phyloP scores from a whole-genome alignment of 2,113 vertebrate species.

The Formicarius rufipectus region DNA sequence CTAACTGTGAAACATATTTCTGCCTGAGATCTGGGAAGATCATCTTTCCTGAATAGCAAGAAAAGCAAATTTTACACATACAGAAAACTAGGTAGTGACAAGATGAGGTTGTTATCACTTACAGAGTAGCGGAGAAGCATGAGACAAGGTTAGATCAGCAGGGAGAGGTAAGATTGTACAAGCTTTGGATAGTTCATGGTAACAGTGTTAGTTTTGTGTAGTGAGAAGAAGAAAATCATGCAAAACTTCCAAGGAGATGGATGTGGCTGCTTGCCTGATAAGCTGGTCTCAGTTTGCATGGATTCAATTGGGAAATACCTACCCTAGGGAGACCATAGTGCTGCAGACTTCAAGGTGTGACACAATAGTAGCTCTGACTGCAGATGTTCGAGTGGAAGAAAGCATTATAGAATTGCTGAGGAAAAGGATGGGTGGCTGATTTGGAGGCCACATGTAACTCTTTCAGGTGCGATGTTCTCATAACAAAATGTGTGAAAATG shows the following conservation, averaged over 20 bases:
- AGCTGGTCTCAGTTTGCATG: not conserved
- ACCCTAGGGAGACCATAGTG: not conserved
- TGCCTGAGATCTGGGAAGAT: not conserved
- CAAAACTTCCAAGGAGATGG: not conserved
- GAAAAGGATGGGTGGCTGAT: not conserved
- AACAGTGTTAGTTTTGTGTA: not conserved
- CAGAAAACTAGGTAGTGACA: not conserved
- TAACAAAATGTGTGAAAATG: conserved; percentile 18
- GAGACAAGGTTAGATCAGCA: not conserved
- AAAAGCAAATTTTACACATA: not conserved
- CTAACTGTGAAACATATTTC: not conserved
- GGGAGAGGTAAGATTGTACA: not conserved
- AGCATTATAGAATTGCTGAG: not conserved
- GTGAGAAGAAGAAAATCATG: not conserved
- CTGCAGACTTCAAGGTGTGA: not conserved
- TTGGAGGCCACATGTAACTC: not conserved
- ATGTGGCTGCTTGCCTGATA: not conserved
- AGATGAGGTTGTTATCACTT: not conserved
- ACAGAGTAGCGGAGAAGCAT: not conserved
- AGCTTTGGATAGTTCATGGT: not conserved
- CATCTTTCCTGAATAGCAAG: not conserved
- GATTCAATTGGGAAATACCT: not conserved
- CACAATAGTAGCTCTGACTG: not conserved
- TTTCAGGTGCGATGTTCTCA: not conserved
- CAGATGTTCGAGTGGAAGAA: not conserved